Evolutionary conservation across 2,888 invertebrate genomes (phyloP).

Genomic region (Electrophaes corylata): DNA sequence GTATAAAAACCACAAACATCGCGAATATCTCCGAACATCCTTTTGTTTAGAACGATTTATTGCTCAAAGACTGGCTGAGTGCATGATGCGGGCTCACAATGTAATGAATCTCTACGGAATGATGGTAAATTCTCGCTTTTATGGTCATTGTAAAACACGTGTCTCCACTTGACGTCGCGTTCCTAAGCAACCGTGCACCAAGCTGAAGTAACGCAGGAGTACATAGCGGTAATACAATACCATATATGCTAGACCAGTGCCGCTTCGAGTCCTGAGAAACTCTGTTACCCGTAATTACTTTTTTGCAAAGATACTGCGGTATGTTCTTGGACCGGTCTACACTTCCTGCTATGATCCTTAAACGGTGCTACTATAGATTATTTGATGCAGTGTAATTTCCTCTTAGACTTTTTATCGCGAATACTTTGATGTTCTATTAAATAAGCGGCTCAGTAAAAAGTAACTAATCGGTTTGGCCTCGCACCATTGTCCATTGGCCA

Average conservation of each 20-base stretch:
- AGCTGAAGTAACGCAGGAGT: conserved; percentile 31
- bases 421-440: conserved; percentile 43
- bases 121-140: conserved; percentile 48
- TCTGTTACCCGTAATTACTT: conserved; percentile 66
- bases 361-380: conserved; percentile 60
- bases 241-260: conserved; percentile 50
- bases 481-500: conserved; percentile 40
- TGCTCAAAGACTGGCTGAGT: conserved; percentile 47
- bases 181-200: conserved; percentile 8
- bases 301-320: conserved; percentile 51
- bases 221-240: conserved; percentile 51
- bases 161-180: conserved; percentile 20
- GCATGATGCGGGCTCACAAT: conserved; percentile 60
- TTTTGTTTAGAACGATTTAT: conserved; percentile 69
- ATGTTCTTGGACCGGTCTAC: conserved; percentile 57
- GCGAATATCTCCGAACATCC: conserved; percentile 55
- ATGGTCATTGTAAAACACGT: conserved; percentile 44
- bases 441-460: conserved; percentile 47
- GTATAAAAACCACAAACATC: conserved; percentile 66
- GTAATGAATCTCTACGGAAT: conserved; percentile 47
- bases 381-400: conserved; percentile 65
- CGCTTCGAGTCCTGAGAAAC: conserved; percentile 48
- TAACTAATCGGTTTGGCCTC: conserved; percentile 52
- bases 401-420: conserved; percentile 59
- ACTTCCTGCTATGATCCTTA: conserved; percentile 75